phyloP scores from a whole-genome alignment of 2,797 vertebrate genomes.

The Clarias platycephalus region DNA sequence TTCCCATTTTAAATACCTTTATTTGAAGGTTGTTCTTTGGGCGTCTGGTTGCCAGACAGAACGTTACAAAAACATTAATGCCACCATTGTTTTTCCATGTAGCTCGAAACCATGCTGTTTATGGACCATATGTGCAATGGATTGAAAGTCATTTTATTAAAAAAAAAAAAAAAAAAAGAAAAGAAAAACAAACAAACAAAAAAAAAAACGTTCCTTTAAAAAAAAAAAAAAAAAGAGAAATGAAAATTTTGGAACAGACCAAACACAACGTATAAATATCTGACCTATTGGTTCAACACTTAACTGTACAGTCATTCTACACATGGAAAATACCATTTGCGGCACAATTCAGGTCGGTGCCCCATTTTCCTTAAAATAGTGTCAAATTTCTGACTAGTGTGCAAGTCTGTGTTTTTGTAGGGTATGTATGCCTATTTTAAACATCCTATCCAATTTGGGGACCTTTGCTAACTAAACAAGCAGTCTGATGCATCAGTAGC shows the following conservation, averaged over 20 bases:
- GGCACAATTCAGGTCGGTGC: slow-evolving; percentile 56
- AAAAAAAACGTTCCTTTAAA: no score
- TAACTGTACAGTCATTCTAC: slow-evolving; percentile 68
- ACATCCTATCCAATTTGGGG: slow-evolving; percentile 55
- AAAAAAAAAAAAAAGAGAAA: slow-evolving; percentile 40
- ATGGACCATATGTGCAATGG: slow-evolving; percentile 69
- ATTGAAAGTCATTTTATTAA: slow-evolving; percentile 56
- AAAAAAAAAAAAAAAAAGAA: slow-evolving; percentile 36
- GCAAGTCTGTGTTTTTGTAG: slow-evolving; percentile 23
- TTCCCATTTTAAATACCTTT: slow-evolving; percentile 72
- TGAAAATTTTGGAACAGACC: slow-evolving; percentile 54
- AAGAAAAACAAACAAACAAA: slow-evolving; percentile 25
- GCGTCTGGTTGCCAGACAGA: slow-evolving; percentile 84
- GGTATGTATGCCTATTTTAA: slow-evolving; percentile 34
- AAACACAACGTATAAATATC: slow-evolving; percentile 72
- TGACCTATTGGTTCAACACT: slow-evolving; percentile 61
- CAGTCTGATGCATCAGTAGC: slow-evolving; percentile 37
- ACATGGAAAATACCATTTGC: slow-evolving; percentile 66
- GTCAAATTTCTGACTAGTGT: slow-evolving; percentile 47
- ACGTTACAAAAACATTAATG: slow-evolving; percentile 73
- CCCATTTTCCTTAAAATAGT: slow-evolving; percentile 50
- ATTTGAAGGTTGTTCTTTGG: slow-evolving; percentile 71
- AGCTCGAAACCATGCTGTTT: slow-evolving; percentile 70
- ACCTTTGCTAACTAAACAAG: slow-evolving; percentile 53
- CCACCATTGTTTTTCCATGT: slow-evolving; percentile 62